phyloP scores from a whole-genome alignment of 2,797 vertebrate genomes.

The Melanotaenia nigrans region DNA sequence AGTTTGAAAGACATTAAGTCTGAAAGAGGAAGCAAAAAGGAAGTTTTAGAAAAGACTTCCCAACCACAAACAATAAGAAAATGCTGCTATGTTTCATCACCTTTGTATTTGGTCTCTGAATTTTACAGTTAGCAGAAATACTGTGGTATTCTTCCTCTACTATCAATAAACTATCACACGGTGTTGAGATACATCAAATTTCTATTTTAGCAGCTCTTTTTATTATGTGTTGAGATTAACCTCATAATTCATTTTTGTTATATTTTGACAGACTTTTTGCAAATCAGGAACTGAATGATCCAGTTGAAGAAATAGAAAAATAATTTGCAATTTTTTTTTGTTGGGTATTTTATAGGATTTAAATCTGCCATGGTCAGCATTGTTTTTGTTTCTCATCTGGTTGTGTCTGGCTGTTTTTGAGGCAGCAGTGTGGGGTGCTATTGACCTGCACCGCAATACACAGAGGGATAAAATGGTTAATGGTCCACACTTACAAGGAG shows the following conservation, averaged over 20 bases:
- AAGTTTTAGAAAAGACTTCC: slow-evolving; percentile 12
- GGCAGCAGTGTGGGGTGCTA: neutral
- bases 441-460: neutral
- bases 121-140: neutral
- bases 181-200: no score
- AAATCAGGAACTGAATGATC: neutral
- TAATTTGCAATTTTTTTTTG: neutral
- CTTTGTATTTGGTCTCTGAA: neutral
- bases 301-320: neutral
- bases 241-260: neutral
- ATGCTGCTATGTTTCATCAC: neutral
- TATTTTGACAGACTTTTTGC: neutral
- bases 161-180: no score
- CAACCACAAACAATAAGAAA: neutral
- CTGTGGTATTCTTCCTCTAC: neutral
- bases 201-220: no score
- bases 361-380: neutral
- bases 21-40: slow-evolving; percentile 16
- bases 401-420: neutral
- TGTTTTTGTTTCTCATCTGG: neutral
- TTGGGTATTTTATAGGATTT: neutral
- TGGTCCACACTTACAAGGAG: neutral
- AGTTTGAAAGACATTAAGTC: slow-evolving; percentile 52
- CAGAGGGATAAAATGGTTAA: neutral
- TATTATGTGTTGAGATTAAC: no score